A percentile compares a stretch with the other conserved stretches of the same genome.
Evolutionary conservation across 2,888 invertebrate genomes (phyloP).

Genomic region (Stictocephala bisonia): DNA sequence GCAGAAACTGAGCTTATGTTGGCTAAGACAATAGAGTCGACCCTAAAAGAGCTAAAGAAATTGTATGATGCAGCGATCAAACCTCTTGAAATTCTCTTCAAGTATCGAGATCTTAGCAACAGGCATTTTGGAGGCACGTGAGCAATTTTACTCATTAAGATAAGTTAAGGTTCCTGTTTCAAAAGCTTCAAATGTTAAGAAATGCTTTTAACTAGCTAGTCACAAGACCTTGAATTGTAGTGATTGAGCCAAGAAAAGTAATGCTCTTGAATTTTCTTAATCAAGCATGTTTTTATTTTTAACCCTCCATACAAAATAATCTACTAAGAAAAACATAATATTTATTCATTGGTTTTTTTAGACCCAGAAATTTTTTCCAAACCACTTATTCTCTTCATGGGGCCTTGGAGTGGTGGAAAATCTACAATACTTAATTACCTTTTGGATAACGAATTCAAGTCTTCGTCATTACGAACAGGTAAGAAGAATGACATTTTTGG

Average conservation of each 20-base stretch:
- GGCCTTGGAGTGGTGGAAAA: conserved; percentile 97
- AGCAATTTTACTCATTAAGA: no score
- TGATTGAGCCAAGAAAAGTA: no score
- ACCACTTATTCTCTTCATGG: conserved; percentile 92
- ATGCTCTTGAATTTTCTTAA: no score
- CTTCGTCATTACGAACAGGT: conserved; percentile 89
- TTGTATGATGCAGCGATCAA: conserved; percentile 89
- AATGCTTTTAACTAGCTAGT: no score
- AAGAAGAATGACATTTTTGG: no score
- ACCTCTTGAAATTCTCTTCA: conserved; percentile 90
- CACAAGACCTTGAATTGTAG: no score
- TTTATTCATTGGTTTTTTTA: no score
- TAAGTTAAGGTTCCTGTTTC: no score
- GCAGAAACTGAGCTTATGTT: conserved; percentile 77
- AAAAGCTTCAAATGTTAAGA: no score
- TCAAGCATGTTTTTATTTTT: no score
- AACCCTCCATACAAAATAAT: no score
- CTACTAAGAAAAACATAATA: no score
- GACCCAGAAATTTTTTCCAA: conserved; percentile 96
- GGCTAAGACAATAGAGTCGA: conserved; percentile 79
- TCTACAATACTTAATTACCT: conserved; percentile 94
- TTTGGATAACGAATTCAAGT: conserved; percentile 85
- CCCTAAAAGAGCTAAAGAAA: conserved; percentile 86
- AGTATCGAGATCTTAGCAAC: conserved; percentile 91
- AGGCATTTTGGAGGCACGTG: conserved; percentile 86